Base-by-base conservation (phyloP, 2,888 invertebrate species). In the Drosophila fulvimacula region DNA sequence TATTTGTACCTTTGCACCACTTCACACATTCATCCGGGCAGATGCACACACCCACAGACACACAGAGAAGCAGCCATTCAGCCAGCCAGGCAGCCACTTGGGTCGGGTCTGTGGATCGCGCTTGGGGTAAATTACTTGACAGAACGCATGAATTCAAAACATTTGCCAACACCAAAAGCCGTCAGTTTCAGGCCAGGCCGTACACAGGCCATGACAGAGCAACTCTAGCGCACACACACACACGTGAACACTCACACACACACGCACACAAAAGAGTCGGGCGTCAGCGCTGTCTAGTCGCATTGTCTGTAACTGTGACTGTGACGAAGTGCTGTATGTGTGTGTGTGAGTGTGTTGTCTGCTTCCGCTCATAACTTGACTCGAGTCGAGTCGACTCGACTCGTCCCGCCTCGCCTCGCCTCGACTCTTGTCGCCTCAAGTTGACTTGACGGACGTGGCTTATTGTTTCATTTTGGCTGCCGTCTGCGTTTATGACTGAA, bases 371-470 rank as follows among this genome's bases (percentile, higher is more conserved):
- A 72, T 76, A 71, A 69, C 69, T 65, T 66, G 59, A 70, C 79
- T 82, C 72, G 60, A 69, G 79, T 82, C 71, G 60, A n/a, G n/a
- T n/a, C n/a, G n/a, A n/a, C n/a, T 82, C 72, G 60, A 69, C 82
- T 82, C 71, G 60, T 68, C 82, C 71, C 27, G 27, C 11, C 79
- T 86, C 69, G 55, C 39, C 61, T 76, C 60, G 60, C 66, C 84
- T 88, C 74, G 71, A 65, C 79, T 89, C 82, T 79, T 79, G 87
- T 73, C 73, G 81, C 87, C 88, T 83, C 87, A 81, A 86, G 79
- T 73, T 74, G 89, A 74, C 89, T 79, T 87, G 89, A 85, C 87
- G 89, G 89, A 85, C 88, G 84, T 84, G 84, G 85, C 85, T 89
- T 89, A 85, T 89, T 89, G 85, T 89, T 89, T 88, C 88, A 84